Base-by-base conservation (phyloP, 2,113 vertebrate species). In the Irena cyanogastra region DNA sequence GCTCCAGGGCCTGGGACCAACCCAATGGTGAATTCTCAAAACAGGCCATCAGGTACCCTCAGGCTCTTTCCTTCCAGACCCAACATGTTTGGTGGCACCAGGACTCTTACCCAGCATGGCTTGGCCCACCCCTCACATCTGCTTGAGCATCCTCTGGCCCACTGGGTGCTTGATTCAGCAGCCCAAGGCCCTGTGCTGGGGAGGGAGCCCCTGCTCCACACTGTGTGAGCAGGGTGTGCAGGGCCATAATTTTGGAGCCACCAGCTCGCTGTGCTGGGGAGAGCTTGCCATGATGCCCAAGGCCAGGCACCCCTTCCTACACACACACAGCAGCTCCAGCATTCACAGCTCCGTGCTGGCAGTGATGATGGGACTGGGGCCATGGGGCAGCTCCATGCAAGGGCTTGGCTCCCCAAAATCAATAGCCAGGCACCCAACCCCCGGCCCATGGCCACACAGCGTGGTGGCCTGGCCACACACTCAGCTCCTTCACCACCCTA, bases 281-380 rank as follows among this genome's bases (percentile, higher is more conserved):
- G 17, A 65, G 56, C 26, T 41, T 26, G 22, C 18, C 2, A 6
- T 44, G 70, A 47, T 3, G 3, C 42, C n/a, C 4, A 6, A 19
- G 28, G 63, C 26, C 5, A 5, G 56, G 42, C 37, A 66, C 23
- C n/a, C 23, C 53, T 53, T 53, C 39, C 35, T 30, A 63, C 27
- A 33, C 78, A 15, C 20, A 5, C 22, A 5, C 21, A 23, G 8
- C 2, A 12, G 39, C n/a, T 26, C 35, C 6, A 10, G 74, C 0
- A 5, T 12, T 17, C 47, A n/a, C 0, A 0, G 54, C 45, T 65
- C 78, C 0, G 0, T 17, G 13, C 30, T 2, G 5, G 64, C 27
- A 71, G 8, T 2, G 16, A 20, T 1, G 1, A 14, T 1, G 10
- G 69, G 11, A 42, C 57, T 5, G 50, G 31, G 30, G 12, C 23